Evolutionary conservation across 2,113 vertebrate species (phyloP).

Genomic region (Ceyx melanurus): DNA sequence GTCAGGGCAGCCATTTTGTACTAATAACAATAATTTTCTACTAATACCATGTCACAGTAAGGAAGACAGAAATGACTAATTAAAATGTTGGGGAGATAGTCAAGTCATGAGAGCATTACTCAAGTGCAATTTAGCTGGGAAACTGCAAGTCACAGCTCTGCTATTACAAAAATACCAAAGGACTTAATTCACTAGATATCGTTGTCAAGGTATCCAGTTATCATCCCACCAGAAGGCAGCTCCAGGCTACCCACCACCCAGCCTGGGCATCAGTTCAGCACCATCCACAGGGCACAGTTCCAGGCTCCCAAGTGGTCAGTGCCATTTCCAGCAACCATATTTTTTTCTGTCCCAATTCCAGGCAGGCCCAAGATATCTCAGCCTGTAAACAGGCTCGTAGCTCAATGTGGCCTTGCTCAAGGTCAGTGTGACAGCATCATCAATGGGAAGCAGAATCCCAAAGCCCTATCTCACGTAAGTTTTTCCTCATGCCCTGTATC

Average conservation of each 20-base stretch:
- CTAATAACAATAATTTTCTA: slow-evolving; percentile 28
- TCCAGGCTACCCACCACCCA: background rate
- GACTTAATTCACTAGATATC: background rate
- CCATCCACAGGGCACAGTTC: background rate
- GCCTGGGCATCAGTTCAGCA: background rate
- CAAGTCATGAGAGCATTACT: slow-evolving; percentile 64
- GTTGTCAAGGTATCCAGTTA: background rate
- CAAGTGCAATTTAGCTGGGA: slow-evolving; percentile 57
- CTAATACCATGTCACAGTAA: background rate
- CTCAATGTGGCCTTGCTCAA: background rate
- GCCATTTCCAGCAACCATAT: background rate
- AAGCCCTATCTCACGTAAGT: background rate
- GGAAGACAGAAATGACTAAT: slow-evolving; percentile 61
- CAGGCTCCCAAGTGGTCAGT: background rate
- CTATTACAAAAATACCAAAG: slow-evolving; percentile 50
- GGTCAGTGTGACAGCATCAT: background rate
- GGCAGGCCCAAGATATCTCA: background rate
- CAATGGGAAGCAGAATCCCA: background rate
- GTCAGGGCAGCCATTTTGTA: slow-evolving; percentile 13
- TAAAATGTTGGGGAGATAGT: slow-evolving; percentile 56
- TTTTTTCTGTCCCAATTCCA: background rate
- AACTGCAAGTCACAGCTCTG: slow-evolving; percentile 32
- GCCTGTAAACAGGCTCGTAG: background rate
- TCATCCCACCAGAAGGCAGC: background rate
- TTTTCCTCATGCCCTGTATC: background rate